Evolutionary conservation across 2,113 vertebrate genomes (phyloP).

Genomic region (Cygnus atratus): DNA sequence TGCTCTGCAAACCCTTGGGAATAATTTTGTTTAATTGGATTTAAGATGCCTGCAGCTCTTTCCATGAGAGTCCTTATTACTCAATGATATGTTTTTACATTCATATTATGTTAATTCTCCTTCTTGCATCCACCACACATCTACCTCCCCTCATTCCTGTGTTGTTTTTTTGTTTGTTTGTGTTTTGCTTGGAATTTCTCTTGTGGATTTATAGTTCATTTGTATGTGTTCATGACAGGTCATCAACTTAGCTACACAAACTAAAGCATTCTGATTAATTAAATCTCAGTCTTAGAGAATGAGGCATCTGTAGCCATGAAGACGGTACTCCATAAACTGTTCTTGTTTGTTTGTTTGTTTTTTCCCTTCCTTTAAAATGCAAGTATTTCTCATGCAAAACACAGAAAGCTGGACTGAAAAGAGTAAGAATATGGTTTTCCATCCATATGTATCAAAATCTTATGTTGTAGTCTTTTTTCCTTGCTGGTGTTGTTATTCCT

Average conservation of each 20-base stretch:
- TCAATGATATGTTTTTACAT: not conserved
- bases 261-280: not conserved
- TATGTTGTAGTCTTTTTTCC: not conserved
- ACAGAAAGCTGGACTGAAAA: not conserved
- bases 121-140: not conserved
- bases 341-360: no score
- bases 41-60: not conserved
- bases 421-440: not conserved
- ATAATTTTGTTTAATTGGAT: not conserved
- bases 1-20: not conserved
- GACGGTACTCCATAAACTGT: not conserved
- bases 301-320: not conserved
- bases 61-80: not conserved
- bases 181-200: not conserved
- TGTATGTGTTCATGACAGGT: not conserved
- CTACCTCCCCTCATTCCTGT: not conserved
- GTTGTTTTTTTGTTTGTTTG: not conserved
- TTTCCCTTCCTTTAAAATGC: rapidly evolving
- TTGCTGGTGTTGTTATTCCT: not conserved
- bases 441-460: not conserved
- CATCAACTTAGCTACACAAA: not conserved
- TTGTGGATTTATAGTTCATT: not conserved
- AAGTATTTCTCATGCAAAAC: not conserved
- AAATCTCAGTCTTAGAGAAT: not conserved
- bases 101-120: not conserved